A percentile compares a stretch with the other conserved stretches of the same genome.
Conservation (phyloP, 2,888 invertebrate genomes). For the Macaria liturata region DNA sequence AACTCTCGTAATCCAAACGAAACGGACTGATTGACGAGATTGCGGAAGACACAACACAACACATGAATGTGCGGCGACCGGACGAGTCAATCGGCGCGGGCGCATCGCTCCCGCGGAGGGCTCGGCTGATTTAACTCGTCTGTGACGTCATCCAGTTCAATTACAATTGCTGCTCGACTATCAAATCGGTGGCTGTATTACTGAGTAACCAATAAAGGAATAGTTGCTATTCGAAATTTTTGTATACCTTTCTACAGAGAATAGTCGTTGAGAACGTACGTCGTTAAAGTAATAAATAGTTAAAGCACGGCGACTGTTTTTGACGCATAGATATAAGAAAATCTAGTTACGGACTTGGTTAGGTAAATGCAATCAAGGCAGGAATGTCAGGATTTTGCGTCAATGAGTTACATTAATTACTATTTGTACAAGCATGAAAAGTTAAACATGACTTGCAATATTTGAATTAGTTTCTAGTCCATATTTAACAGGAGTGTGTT, state of each 20-base stretch:
- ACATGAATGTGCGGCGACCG: conserved; percentile 63
- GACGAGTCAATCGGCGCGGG: conserved; percentile 74
- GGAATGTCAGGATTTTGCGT: too few relatives aligned
- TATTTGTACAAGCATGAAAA: conserved; percentile 7
- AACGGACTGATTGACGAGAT: conserved; percentile 44
- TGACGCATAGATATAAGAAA: too few relatives aligned
- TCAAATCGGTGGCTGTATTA: conserved; percentile 10
- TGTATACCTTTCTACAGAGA: too few relatives aligned
- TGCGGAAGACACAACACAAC: conserved; percentile 61
- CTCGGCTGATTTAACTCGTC: conserved; percentile 38
- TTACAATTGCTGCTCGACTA: conserved; percentile 17
- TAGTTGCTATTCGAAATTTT: background rate
- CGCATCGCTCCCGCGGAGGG: conserved; percentile 61
- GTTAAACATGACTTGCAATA: conserved; percentile 43
- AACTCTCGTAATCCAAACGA: conserved; percentile 17
- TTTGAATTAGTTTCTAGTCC: conserved; percentile 41
- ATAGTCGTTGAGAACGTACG: too few relatives aligned
- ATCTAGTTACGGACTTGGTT: too few relatives aligned
- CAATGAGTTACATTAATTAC: too few relatives aligned
- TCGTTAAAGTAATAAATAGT: too few relatives aligned
- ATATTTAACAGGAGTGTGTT: conserved; percentile 54
- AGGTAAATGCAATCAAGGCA: too few relatives aligned
- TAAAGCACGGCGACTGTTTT: too few relatives aligned
- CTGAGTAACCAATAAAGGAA: conserved; percentile 6
- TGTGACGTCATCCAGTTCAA: conserved; percentile 28